phyloP scores from a whole-genome alignment of 2,797 vertebrate species.

The Sebastes iracundus region DNA sequence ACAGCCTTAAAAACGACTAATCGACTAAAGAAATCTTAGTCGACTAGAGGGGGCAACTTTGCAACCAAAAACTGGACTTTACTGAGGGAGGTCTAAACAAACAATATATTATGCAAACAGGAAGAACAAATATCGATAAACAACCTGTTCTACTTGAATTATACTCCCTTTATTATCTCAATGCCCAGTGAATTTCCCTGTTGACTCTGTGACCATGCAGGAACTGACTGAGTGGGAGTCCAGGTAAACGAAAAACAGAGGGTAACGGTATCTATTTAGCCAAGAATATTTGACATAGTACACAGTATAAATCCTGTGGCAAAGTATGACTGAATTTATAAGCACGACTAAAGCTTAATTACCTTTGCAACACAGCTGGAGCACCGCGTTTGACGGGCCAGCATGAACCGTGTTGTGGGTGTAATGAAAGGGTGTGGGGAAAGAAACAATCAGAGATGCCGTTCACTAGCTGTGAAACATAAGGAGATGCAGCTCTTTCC shows the following conservation, averaged over 20 bases:
- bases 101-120: neutral
- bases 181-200: neutral
- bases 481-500: constrained; percentile 23
- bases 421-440: constrained; percentile 30
- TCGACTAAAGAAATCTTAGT: too few relatives aligned
- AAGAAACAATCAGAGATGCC: constrained; percentile 6
- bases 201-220: neutral
- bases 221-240: neutral
- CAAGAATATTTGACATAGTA: neutral
- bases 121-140: neutral
- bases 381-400: neutral
- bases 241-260: neutral
- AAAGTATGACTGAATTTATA: constrained; percentile 1
- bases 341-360: constrained; percentile 8
- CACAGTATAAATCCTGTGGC: neutral
- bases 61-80: neutral
- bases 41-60: neutral
- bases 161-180: neutral
- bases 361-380: constrained; percentile 19
- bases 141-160: neutral
- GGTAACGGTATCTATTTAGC: neutral
- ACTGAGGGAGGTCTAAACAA: neutral
- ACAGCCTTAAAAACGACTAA: too few relatives aligned
- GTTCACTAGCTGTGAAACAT: constrained; percentile 29
- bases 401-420: constrained; percentile 21